These are phyloP conservation scores for Clarias batrachus DNA, from an alignment of 2,113 vertebrate genomes.

Conservation along the genomic window DNA sequence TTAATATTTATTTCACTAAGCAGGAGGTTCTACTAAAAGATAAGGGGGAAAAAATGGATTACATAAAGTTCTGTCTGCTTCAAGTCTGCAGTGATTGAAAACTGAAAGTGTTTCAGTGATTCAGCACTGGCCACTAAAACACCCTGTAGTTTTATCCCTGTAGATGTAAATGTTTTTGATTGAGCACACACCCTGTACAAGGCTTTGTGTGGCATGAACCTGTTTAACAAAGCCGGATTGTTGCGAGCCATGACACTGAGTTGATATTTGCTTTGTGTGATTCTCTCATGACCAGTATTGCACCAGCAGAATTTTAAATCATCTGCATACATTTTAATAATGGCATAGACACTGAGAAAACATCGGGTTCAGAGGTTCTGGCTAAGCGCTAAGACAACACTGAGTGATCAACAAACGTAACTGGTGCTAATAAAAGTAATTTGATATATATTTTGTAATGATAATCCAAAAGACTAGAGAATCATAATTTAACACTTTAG, in stretches of 20 bases:
- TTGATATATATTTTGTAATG: background rate
- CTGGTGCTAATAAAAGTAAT: background rate
- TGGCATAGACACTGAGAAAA: background rate
- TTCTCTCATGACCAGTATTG: background rate
- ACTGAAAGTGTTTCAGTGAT: conserved; percentile 36
- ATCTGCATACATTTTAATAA: background rate
- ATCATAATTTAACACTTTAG: background rate
- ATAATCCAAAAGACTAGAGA: background rate
- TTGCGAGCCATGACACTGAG: background rate
- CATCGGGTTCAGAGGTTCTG: background rate
- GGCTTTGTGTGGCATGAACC: conserved; percentile 37
- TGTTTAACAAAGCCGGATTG: conserved; percentile 42
- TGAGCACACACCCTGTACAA: conserved; percentile 38
- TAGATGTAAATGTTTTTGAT: conserved; percentile 47
- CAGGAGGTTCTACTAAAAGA: background rate
- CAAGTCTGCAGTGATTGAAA: conserved; percentile 25
- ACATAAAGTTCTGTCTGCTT: conserved; percentile 23
- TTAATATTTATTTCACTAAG: conserved; percentile 10
- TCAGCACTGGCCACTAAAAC: conserved; percentile 32
- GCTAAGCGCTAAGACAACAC: background rate
- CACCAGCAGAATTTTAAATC: background rate
- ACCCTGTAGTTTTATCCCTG: conserved; percentile 33
- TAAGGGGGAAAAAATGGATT: conserved; percentile 16
- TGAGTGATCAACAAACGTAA: background rate
- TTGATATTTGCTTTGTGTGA: conserved; percentile 18